Base-by-base conservation (phyloP, 1,140 invertebrate genomes). In the Paraescarpia echinospica region DNA sequence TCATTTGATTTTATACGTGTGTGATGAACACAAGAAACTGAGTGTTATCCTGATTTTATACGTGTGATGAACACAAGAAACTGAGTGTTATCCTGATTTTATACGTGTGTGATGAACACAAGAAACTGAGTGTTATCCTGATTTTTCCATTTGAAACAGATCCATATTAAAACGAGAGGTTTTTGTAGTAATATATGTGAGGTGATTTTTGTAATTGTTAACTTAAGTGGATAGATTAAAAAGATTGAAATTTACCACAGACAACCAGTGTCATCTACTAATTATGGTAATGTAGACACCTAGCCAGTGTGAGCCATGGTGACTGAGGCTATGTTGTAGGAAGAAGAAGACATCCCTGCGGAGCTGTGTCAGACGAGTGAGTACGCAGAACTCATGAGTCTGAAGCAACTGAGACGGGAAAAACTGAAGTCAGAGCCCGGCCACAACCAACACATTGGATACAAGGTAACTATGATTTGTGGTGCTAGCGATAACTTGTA, bases 341-440 rank as follows among this genome's bases (percentile, higher is more conserved):
- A 95, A 92, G 95, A 95, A 91, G 96, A 96, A 41, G 93, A 93
- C 33, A 93, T 96, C 27, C 95, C 95, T 33, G 48, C 94, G 41
- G 94, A 95, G 34, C 34, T 96, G 51, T 91, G 94, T 90, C 92
- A 94, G 89, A 94, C 94, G 31, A 92, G 94, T 27, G 95, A 96
- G 92, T 96, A 96, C 92, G 93, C 94, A 89, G 96, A 96, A 94
- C 93, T 96, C 31, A 92, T 96, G 91, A 92, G 96, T 91, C 96
- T 97, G 91, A 96, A 96, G 94, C 94, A 96, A 89, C 90, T 97
- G 31, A 95, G 95, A 91, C 93, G 93, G 90, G 95, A 96, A n/a
- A 97, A 97, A 93, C 48, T 94, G 34, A 35, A 90, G 5, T 18
- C 77, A 34, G 91, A 94, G 94, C 96, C 97, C 18, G n/a, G 35